Conservation (phyloP, 2,888 invertebrate species). For the Drepana falcataria region DNA sequence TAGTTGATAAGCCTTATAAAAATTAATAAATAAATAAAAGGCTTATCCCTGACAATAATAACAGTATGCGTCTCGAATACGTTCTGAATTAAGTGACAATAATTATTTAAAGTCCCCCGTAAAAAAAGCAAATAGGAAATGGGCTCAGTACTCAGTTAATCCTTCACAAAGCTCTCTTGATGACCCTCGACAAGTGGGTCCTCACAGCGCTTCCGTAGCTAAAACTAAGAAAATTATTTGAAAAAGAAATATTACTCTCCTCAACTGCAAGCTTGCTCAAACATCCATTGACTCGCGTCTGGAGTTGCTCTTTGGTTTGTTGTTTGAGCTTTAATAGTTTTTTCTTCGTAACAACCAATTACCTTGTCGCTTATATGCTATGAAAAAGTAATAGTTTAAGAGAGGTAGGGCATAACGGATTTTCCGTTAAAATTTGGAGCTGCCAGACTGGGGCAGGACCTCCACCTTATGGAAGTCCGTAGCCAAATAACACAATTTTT, state of each 20-base stretch:
- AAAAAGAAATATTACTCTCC: conserved; percentile 14
- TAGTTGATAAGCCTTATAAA: too few species aligned
- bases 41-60: too few species aligned
- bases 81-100: too few species aligned
- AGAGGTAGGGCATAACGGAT: too few species aligned
- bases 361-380: background rate
- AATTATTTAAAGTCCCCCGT: too few species aligned
- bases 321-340: conserved; percentile 8
- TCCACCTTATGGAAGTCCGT: too few species aligned
- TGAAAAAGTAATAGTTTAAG: background rate
- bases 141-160: conserved; percentile 19
- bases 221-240: conserved; percentile 29
- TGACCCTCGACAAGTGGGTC: conserved; percentile 18
- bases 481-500: too few species aligned
- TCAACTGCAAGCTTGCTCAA: conserved; percentile 22
- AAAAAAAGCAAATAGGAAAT: too few species aligned
- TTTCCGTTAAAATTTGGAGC: too few species aligned
- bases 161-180: conserved; percentile 25
- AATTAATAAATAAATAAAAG: too few species aligned
- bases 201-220: conserved; percentile 22
- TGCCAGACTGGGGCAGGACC: too few species aligned
- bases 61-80: too few species aligned
- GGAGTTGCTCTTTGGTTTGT: background rate
- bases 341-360: conserved; percentile 5
- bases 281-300: conserved; percentile 19